Conservation (phyloP, 2,113 vertebrate genomes). For the Oreocharis arfaki region DNA sequence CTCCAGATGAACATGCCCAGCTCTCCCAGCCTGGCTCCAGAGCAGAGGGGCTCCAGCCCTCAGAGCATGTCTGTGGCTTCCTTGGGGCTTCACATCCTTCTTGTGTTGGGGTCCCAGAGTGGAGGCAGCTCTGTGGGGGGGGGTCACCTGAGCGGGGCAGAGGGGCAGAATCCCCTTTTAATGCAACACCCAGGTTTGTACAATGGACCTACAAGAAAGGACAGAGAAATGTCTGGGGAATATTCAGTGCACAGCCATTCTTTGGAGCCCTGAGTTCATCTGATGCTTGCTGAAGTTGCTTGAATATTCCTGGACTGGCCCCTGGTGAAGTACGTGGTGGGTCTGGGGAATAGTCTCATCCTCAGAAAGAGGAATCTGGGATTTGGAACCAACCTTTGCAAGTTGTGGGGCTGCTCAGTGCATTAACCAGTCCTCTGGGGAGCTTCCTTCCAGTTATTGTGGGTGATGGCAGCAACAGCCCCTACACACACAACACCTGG, state of each 20-base stretch:
- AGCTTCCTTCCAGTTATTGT: not conserved
- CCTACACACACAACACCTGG: rapidly evolving
- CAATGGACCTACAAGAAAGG: not conserved
- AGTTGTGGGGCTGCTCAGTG: not conserved
- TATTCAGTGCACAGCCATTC: not conserved
- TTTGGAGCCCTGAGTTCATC: not conserved
- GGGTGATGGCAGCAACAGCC: not conserved
- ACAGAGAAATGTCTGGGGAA: not conserved
- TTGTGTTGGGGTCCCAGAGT: not conserved
- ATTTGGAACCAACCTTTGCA: not conserved
- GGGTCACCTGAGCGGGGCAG: not conserved
- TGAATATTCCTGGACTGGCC: not conserved
- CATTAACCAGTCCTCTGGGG: not conserved
- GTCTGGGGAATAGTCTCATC: not conserved
- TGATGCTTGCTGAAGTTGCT: not conserved
- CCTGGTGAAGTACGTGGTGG: not conserved
- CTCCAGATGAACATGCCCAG: not conserved
- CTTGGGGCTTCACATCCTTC: not conserved
- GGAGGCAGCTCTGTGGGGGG: not conserved
- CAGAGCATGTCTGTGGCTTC: not conserved
- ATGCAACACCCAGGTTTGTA: not conserved
- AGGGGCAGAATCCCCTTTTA: not conserved
- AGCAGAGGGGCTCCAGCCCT: not conserved
- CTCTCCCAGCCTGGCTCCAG: not conserved
- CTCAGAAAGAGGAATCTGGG: not conserved